Conservation (phyloP, 2,797 vertebrate species). For the Novumbra hubbsi region DNA sequence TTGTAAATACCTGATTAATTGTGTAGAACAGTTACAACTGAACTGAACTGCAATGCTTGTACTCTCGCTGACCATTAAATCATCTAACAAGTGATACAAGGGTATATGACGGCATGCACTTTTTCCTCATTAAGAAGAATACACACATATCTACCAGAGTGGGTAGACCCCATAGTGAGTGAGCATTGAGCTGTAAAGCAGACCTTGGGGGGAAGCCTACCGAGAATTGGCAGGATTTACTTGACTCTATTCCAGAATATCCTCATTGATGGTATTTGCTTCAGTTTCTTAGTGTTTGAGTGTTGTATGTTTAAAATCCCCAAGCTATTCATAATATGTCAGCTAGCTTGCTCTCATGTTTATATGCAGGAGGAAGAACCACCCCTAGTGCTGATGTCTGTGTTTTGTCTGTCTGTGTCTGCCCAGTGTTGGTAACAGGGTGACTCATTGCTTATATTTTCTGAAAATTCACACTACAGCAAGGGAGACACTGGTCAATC, state of each 20-base stretch:
- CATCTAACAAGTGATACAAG: neutral
- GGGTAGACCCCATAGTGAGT: neutral
- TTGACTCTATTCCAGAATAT: constrained; percentile 46
- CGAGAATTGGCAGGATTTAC: constrained; percentile 18
- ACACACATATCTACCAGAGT: neutral
- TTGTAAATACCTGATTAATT: too few species aligned
- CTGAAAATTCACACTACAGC: neutral
- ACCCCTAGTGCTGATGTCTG: constrained; percentile 16
- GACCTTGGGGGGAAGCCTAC: neutral
- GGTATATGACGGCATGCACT: neutral
- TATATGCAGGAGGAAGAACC: constrained; percentile 44
- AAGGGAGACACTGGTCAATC: neutral
- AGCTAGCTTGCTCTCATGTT: constrained; percentile 44
- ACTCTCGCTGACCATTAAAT: neutral
- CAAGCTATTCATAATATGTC: constrained; percentile 31
- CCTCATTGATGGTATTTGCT: constrained; percentile 46
- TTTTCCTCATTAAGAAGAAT: neutral
- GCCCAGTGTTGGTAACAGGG: constrained; percentile 24
- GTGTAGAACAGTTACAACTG: too few species aligned
- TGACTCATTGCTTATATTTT: constrained; percentile 42
- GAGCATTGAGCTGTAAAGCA: neutral
- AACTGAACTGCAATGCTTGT: too few species aligned
- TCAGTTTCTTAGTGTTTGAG: constrained; percentile 30
- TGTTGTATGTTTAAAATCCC: constrained; percentile 18
- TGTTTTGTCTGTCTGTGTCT: constrained; percentile 34